Evolutionary conservation across 2,797 vertebrate species (phyloP).

Genomic region (Karalla daura): DNA sequence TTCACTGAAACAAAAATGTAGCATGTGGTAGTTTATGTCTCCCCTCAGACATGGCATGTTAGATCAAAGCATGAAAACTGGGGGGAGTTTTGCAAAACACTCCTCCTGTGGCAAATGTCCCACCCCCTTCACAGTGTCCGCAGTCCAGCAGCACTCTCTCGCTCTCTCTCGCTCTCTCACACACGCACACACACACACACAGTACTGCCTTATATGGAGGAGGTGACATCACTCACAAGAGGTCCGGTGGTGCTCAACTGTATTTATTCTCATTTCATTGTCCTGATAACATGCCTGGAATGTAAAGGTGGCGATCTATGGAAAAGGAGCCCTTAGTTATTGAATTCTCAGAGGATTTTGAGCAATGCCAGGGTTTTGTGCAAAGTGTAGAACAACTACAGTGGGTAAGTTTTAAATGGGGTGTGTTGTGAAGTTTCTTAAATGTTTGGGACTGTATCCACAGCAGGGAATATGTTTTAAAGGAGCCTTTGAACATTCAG

Average conservation of each 20-base stretch:
- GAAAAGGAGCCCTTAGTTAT: conserved; percentile 55
- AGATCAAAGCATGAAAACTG: conserved; percentile 52
- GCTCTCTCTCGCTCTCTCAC: too few relatives aligned
- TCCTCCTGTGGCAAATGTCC: conserved; percentile 62
- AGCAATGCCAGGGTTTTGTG: neutral
- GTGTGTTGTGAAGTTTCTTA: conserved; percentile 22
- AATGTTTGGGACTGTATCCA: conserved; percentile 4
- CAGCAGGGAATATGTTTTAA: neutral
- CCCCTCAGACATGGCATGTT: conserved; percentile 22
- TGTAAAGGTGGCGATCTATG: conserved; percentile 72
- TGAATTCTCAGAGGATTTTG: conserved; percentile 58
- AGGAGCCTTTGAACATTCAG: neutral
- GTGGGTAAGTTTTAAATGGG: conserved; percentile 71
- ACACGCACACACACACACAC: conserved; percentile 70
- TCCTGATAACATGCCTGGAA: conserved; percentile 81
- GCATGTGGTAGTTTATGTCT: neutral
- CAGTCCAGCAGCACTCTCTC: conserved; percentile 79
- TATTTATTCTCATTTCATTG: conserved; percentile 86
- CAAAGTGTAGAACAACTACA: conserved; percentile 45
- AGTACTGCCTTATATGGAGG: conserved; percentile 83
- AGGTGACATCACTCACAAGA: conserved; percentile 85
- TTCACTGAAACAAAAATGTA: too few relatives aligned
- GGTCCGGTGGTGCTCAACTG: conserved; percentile 77
- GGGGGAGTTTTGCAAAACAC: conserved; percentile 58
- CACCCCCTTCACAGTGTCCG: conserved; percentile 78